Conservation (phyloP, 2,797 vertebrate species). For the Columba guinea region DNA sequence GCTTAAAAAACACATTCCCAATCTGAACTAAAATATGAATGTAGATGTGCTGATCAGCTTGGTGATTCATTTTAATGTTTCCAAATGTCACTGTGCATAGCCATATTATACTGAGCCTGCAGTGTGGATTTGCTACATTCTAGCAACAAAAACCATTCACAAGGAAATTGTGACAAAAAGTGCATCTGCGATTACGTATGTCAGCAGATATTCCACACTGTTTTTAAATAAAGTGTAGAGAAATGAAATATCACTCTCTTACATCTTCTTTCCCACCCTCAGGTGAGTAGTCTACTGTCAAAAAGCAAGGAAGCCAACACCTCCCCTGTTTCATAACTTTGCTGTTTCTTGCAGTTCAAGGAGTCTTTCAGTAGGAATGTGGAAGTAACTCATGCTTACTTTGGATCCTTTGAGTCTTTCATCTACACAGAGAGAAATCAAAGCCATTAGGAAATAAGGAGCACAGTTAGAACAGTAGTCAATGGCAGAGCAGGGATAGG, state of each 20-base stretch:
- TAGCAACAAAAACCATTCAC: neutral
- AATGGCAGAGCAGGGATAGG: neutral
- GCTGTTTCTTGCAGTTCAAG: neutral
- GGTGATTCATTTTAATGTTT: constrained; percentile 8
- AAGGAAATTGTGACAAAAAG: neutral
- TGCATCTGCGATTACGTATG: neutral
- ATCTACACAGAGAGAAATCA: neutral
- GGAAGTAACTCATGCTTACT: neutral
- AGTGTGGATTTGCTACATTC: neutral
- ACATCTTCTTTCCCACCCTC: neutral
- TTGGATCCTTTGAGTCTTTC: neutral
- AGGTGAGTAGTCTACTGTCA: neutral
- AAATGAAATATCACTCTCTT: neutral
- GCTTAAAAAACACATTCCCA: neutral
- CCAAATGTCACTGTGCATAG: neutral
- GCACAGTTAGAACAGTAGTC: neutral
- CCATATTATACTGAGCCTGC: neutral
- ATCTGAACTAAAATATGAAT: neutral
- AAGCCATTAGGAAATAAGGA: neutral
- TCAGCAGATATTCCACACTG: neutral
- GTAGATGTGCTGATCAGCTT: neutral
- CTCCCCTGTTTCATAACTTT: neutral
- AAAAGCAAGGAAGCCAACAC: neutral
- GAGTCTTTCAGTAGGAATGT: neutral
- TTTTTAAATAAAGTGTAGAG: neutral